These are phyloP conservation scores for Tigriopus japonicus DNA, from an alignment of 1,140 invertebrate species.

Conservation along the genomic window DNA sequence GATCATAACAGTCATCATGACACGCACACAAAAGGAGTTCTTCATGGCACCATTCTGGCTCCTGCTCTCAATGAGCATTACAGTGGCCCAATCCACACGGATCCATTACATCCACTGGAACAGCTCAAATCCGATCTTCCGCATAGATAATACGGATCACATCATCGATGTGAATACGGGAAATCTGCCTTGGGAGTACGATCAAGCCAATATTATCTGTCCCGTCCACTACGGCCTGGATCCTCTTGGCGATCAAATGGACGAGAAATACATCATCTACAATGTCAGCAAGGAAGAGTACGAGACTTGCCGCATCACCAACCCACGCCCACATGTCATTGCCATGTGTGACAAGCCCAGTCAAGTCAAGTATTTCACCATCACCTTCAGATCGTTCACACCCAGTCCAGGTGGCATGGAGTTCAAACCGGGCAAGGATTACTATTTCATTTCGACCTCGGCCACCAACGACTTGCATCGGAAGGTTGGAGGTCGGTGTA, in stretches of 20 bases:
- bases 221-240: constrained; percentile 53
- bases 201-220: constrained; percentile 89
- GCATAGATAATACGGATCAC: constrained; percentile 91
- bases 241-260: constrained; percentile 31
- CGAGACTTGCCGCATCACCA: constrained; percentile 83
- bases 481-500: constrained; percentile 69
- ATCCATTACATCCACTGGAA: constrained; percentile 5
- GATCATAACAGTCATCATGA: too few relatives aligned
- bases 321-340: constrained; percentile 74
- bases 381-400: constrained; percentile 86
- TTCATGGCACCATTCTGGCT: too few relatives aligned
- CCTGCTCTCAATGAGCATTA: too few relatives aligned
- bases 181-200: constrained; percentile 77
- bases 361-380: constrained; percentile 85
- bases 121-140: constrained; percentile 52
- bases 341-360: constrained; percentile 86
- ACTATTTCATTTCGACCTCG: constrained; percentile 86
- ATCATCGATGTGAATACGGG: constrained; percentile 90
- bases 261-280: constrained; percentile 13
- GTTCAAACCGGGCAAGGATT: constrained; percentile 81
- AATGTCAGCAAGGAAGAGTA: constrained; percentile 74
- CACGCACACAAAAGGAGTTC: too few relatives aligned
- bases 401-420: constrained; percentile 83
- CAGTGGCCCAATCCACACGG: not conserved
- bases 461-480: constrained; percentile 74